Percentiles rank a stretch among this genome's conserved stretches.
phyloP scores from a whole-genome alignment of 2,797 vertebrate species.

The Loris lydekkerianus region DNA sequence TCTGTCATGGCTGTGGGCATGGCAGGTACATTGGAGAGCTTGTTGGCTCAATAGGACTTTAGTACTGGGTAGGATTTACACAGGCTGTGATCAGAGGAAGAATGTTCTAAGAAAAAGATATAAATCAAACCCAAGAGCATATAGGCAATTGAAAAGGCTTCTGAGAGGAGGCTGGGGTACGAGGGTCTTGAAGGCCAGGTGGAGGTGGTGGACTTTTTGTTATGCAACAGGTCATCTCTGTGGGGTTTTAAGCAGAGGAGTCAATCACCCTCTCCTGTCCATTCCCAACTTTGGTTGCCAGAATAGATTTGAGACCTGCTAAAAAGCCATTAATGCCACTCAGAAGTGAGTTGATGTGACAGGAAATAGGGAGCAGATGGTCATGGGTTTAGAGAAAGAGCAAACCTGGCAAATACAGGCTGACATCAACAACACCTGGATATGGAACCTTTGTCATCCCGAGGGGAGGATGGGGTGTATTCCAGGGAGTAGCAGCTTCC shows the following conservation, averaged over 20 bases:
- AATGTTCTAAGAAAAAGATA: neutral
- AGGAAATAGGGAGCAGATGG: constrained; percentile 46
- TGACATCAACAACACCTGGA: neutral
- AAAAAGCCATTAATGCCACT: neutral
- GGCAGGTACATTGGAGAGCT: neutral
- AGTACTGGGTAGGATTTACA: constrained; percentile 8
- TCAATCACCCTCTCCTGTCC: neutral
- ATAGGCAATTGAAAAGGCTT: neutral
- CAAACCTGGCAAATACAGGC: neutral
- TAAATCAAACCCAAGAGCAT: neutral
- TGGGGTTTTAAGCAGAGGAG: constrained; percentile 51
- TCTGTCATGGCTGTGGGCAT: neutral
- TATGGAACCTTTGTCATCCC: neutral
- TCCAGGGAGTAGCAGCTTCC: neutral
- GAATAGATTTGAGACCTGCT: constrained; percentile 8
- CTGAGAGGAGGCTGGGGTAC: neutral
- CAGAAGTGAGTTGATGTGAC: neutral
- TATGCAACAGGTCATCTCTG: neutral
- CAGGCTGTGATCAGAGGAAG: neutral
- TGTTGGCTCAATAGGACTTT: neutral
- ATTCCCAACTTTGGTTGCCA: neutral
- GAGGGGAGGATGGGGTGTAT: neutral
- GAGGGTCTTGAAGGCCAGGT: neutral
- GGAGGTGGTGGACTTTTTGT: neutral
- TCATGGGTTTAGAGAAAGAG: neutral